These are phyloP conservation scores for Diogma glabrata DNA, from an alignment of 2,888 invertebrate species.

Conservation along the genomic window DNA sequence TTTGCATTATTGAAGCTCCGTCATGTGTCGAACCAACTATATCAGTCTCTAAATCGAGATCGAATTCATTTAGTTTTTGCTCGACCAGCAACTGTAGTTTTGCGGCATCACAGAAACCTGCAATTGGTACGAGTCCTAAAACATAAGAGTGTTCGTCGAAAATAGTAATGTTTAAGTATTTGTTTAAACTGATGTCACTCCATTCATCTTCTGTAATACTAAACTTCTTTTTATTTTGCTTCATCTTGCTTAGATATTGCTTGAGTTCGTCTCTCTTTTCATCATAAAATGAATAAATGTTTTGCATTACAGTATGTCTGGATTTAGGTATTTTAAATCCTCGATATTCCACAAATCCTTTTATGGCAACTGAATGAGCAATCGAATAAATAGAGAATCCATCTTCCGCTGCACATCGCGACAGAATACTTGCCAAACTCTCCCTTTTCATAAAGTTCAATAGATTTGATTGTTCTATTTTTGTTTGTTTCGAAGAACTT, in stretches of 20 bases:
- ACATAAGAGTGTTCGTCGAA: too few relatives aligned
- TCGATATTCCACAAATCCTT: slow-evolving; percentile 4
- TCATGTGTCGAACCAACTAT: neutral
- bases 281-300: neutral
- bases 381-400: slow-evolving; percentile 4
- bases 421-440: neutral
- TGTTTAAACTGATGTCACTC: neutral
- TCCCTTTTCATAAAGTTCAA: slow-evolving; percentile 2
- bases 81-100: neutral
- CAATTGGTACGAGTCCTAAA: too few relatives aligned
- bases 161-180: neutral
- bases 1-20: neutral
- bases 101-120: too few relatives aligned
- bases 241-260: neutral
- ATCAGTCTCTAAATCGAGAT: neutral
- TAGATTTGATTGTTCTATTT: neutral
- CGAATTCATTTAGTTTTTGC: neutral
- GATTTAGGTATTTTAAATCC: slow-evolving; percentile 9
- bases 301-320: neutral
- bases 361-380: slow-evolving; percentile 5
- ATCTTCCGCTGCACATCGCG: slow-evolving; percentile 5
- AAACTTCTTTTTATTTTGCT: too few relatives aligned
- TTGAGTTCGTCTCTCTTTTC: neutral
- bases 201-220: neutral
- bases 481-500: neutral